Percentiles rank a stretch among this genome's conserved stretches.
phyloP scores from a whole-genome alignment of 2,797 vertebrate species.

The Kryptolebias ocellatus region DNA sequence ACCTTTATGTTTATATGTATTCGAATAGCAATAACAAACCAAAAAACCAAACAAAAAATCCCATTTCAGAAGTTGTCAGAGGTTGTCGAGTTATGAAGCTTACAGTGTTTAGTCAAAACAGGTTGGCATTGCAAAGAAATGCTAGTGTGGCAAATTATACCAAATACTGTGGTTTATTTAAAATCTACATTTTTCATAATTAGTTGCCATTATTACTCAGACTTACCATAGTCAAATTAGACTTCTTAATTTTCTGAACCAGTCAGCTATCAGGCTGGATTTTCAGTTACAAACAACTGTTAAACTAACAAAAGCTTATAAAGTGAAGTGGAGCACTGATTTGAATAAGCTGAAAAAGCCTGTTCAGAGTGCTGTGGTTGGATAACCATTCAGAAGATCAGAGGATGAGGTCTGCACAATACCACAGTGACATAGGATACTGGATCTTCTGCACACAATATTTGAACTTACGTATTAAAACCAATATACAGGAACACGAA shows the following conservation, averaged over 20 bases:
- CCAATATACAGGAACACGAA: conserved; percentile 28
- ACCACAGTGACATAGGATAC: conserved; percentile 36
- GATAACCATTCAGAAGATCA: conserved; percentile 42
- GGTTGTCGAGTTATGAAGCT: too few species aligned
- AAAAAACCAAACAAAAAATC: too few species aligned
- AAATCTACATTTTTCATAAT: too few species aligned
- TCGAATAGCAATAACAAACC: too few species aligned
- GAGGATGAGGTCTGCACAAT: conserved; percentile 41
- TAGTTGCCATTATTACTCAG: too few species aligned
- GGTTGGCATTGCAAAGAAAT: too few species aligned
- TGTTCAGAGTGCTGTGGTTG: conserved; percentile 41
- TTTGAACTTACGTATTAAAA: conserved; percentile 45
- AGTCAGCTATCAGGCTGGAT: neutral
- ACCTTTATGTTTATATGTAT: too few species aligned
- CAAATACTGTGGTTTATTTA: too few species aligned
- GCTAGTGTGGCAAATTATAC: too few species aligned
- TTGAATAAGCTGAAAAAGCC: conserved; percentile 49
- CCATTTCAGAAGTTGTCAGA: too few species aligned
- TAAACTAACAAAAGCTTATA: conserved; percentile 32
- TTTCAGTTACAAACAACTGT: conserved; percentile 11
- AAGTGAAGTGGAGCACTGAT: conserved; percentile 6
- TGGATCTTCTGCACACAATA: conserved; percentile 48
- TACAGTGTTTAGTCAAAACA: too few species aligned
- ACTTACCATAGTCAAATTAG: neutral
- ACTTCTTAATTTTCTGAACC: neutral